phyloP scores from a whole-genome alignment of 2,113 vertebrate genomes.

The Pipa parva region DNA sequence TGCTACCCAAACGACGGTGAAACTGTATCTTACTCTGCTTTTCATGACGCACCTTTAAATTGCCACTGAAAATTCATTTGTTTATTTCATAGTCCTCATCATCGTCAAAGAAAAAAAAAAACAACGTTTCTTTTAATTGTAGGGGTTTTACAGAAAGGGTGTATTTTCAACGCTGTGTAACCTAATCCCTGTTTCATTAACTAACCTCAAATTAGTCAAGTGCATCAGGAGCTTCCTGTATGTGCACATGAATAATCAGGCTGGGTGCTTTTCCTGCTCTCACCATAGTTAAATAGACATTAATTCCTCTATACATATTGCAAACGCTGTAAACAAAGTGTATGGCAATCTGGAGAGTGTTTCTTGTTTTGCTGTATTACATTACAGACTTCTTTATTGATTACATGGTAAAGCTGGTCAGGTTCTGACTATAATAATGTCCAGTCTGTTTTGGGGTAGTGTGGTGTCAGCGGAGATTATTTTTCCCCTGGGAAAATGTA shows the following conservation, averaged over 20 bases:
- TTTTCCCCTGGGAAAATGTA: neutral
- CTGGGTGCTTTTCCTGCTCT: neutral
- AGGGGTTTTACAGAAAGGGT: neutral
- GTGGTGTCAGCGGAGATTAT: neutral
- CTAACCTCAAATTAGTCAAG: conserved; percentile 52
- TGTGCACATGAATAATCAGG: conserved; percentile 46
- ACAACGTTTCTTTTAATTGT: neutral
- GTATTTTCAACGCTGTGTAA: conserved; percentile 45
- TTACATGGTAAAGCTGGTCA: neutral
- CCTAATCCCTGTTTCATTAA: conserved; percentile 46
- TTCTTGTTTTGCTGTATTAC: neutral
- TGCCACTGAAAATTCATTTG: neutral
- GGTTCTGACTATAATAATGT: neutral
- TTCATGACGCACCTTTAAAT: conserved; percentile 11
- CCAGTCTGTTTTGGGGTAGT: neutral
- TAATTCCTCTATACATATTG: too few species aligned
- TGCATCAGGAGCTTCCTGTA: conserved; percentile 50
- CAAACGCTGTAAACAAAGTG: too few species aligned
- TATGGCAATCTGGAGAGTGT: too few species aligned
- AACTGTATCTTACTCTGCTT: conserved; percentile 43
- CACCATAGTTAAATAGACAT: too few species aligned
- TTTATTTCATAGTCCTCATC: neutral
- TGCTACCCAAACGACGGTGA: conserved; percentile 51
- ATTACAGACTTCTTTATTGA: neutral
- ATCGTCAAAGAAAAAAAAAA: too few species aligned